phyloP scores from a whole-genome alignment of 2,888 invertebrate species.

The Ormyrus rosae region DNA sequence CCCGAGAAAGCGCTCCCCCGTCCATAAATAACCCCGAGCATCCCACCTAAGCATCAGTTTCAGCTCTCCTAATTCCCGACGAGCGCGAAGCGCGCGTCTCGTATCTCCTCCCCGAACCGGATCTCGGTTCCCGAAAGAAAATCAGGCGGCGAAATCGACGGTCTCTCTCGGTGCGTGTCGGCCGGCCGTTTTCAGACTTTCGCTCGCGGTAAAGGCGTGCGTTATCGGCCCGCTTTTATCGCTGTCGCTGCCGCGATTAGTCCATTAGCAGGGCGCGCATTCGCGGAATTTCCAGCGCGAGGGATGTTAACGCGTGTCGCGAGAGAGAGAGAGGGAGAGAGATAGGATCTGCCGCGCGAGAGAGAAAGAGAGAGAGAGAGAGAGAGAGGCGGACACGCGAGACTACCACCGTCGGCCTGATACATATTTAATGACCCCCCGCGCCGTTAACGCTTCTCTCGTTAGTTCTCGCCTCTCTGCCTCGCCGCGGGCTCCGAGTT shows the following conservation, averaged over 20 bases:
- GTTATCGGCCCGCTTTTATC: slow-evolving; percentile 40
- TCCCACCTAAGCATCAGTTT: too few species aligned
- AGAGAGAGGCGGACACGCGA: slow-evolving; percentile 26
- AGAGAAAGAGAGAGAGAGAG: too few species aligned
- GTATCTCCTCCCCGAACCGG: too few species aligned
- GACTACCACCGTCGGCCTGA: slow-evolving; percentile 18
- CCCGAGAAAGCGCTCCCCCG: too few species aligned
- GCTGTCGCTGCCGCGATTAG: slow-evolving; percentile 32
- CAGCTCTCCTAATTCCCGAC: too few species aligned
- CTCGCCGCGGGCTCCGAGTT: neutral
- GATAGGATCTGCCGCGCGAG: slow-evolving; percentile 23
- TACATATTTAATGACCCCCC: slow-evolving; percentile 55
- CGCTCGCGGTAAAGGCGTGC: neutral
- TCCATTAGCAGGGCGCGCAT: slow-evolving; percentile 49
- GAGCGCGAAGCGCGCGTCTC: too few species aligned
- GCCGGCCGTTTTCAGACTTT: neutral
- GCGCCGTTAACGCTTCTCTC: slow-evolving; percentile 11
- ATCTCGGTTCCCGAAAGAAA: neutral
- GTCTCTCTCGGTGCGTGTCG: slow-evolving; percentile 16
- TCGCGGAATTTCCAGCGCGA: slow-evolving; percentile 45
- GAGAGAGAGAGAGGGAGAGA: neutral
- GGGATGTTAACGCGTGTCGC: neutral
- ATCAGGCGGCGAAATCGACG: slow-evolving; percentile 14
- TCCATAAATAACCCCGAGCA: too few species aligned
- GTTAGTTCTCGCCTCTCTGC: neutral